Evolutionary conservation across 2,888 invertebrate species (phyloP), one percentile per base, ranked within the genome.

Genomic region (Tridacna crocea): DNA sequence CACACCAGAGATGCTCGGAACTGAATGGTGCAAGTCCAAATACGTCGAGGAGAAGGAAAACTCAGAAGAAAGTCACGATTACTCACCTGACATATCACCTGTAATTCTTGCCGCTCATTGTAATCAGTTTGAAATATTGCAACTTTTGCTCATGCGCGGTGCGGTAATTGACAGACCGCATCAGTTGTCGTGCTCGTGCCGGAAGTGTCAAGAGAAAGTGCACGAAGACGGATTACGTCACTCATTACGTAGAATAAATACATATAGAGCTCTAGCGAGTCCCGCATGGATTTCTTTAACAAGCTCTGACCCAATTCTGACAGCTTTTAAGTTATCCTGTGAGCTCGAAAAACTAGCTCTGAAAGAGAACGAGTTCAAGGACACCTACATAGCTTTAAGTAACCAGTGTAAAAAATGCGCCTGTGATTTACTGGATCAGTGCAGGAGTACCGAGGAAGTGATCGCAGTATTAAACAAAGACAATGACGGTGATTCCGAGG

Each of bases 261-360:
- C 95, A 11, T 95, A 95, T 92, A 92, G 95, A 74, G 95, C 95
- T 19, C 93, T 95, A 48, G 95, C 95, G 48, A 95, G 95, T 84
- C 95, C 95, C 0, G 95, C 95, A 2, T 95, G 95, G 95, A 95
- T 95, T 87, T 95, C 95, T 4, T 92, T 96, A 48, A 95, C 95
- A 51, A 95, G 95, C 82, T 92, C 94, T 19, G 95, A 95, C 89
- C 95, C 95, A 2, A 95, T 96, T 80, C 92, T 95, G 36, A 94
- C 95, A 0, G 95, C 95, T 13, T 95, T 95, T 89, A 93, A 93
- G 92, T 90, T 95, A 47, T 95, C 95, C 4, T 95, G 95, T 95
- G 95, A 95, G 82, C 93, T 95, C 76, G 94, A 95, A 81, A 92
- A 94, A 72, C 91, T 95, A 72, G 95, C 95, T 3, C 89, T 94